These are phyloP conservation scores for Drosophila sp. DNA, from an alignment of 1,140 invertebrate genomes.

Conservation along the genomic window DNA sequence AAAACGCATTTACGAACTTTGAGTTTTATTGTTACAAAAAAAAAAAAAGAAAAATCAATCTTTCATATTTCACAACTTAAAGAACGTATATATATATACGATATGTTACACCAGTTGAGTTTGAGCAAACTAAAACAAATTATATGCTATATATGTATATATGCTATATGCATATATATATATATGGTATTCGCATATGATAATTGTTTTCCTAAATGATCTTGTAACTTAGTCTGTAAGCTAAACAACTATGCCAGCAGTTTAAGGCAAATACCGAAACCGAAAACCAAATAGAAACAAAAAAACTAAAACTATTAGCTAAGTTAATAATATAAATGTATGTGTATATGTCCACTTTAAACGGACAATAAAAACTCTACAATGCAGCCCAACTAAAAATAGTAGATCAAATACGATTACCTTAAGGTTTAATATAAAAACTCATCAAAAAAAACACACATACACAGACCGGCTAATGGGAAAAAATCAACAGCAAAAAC, in stretches of 20 bases:
- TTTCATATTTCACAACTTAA: conserved; percentile 10
- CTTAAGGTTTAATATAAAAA: conserved; percentile 39
- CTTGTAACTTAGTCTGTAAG: conserved; percentile 63
- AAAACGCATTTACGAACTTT: conserved; percentile 74
- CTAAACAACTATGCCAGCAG: conserved; percentile 49
- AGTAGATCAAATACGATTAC: conserved; percentile 28
- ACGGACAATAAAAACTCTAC: conserved; percentile 75
- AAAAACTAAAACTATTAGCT: conserved; percentile 62
- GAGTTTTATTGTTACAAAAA: conserved; percentile 54
- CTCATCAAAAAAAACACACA: conserved; percentile 43
- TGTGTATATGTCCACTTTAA: conserved; percentile 69
- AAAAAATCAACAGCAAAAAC: conserved; percentile 35
- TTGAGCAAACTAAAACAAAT: conserved; percentile 42
- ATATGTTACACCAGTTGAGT: conserved; percentile 62
- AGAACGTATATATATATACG: conserved; percentile 29
- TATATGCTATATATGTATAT: conserved; percentile 18
- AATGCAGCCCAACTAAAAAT: conserved; percentile 49
- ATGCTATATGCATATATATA: conserved; percentile 25
- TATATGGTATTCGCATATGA: conserved; percentile 44
- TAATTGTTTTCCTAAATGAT: conserved; percentile 67
- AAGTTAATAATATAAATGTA: conserved; percentile 41
- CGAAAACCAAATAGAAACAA: conserved; percentile 34
- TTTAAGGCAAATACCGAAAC: conserved; percentile 29
- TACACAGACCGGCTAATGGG: conserved; percentile 38
- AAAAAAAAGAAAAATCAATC: neutral